A percentile compares a stretch with the other conserved stretches of the same genome.
Conservation (phyloP, 2,113 vertebrate species). For the Saccopteryx bilineata region DNA sequence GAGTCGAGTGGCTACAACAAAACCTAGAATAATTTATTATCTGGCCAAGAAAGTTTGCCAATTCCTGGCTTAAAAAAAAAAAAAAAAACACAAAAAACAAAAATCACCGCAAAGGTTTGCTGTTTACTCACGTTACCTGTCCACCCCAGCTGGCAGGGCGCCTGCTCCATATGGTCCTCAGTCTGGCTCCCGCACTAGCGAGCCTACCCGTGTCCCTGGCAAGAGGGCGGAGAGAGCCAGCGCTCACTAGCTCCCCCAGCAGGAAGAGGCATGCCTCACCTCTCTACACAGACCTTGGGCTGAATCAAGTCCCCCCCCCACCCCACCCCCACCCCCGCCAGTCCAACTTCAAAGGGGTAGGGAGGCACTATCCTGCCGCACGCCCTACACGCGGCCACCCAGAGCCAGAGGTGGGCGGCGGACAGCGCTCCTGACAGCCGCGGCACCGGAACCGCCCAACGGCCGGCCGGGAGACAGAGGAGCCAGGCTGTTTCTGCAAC, state of each 20-base stretch:
- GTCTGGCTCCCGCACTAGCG: neutral
- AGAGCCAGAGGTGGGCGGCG: neutral
- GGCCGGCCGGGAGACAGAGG: neutral
- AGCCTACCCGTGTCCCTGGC: neutral
- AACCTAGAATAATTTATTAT: conserved; percentile 7
- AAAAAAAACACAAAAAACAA: neutral
- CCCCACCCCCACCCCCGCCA: no score
- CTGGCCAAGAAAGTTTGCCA: conserved; percentile 1
- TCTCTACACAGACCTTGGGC: neutral
- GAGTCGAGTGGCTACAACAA: neutral
- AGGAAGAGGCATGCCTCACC: neutral
- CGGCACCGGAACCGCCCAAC: fast-evolving
- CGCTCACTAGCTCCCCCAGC: no score
- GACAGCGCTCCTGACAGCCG: fast-evolving
- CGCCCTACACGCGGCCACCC: no score
- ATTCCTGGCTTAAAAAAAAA: neutral
- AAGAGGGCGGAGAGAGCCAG: neutral
- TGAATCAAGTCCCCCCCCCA: neutral
- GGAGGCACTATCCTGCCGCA: fast-evolving
- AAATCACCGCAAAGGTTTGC: neutral
- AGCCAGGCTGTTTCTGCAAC: neutral
- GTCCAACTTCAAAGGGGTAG: neutral
- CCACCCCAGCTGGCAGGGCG: neutral
- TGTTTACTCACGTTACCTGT: neutral
- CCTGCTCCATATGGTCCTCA: fast-evolving